phyloP scores from a whole-genome alignment of 1,140 invertebrate species.

The Heliconius congener region DNA sequence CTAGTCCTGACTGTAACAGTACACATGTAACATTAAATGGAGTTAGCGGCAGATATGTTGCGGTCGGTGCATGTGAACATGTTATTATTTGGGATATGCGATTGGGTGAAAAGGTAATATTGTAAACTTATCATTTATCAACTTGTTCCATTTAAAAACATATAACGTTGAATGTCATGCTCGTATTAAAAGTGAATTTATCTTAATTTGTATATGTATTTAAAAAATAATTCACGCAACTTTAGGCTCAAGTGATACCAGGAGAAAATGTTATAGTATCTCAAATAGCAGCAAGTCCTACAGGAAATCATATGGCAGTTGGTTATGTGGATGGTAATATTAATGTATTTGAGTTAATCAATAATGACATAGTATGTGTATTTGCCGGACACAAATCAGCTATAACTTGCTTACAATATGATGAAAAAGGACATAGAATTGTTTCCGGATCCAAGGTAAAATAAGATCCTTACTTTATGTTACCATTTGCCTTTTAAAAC shows the following conservation, averaged over 20 bases:
- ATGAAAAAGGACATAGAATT: constrained; percentile 89
- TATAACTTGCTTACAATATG: constrained; percentile 92
- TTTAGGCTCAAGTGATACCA: constrained; percentile 86
- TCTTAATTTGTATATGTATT: neutral
- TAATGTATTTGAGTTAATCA: constrained; percentile 89
- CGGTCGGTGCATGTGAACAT: constrained; percentile 95
- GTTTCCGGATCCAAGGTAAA: constrained; percentile 93
- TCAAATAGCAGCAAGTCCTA: constrained; percentile 86
- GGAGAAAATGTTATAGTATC: constrained; percentile 91
- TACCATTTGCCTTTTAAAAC: no score
- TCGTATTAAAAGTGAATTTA: neutral
- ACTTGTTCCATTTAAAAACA: neutral
- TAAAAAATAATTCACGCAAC: neutral
- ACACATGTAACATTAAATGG: constrained; percentile 89
- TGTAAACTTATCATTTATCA: neutral
- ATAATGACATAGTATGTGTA: constrained; percentile 87
- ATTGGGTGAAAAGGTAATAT: constrained; percentile 91
- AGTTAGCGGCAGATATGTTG: constrained; percentile 91
- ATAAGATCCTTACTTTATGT: neutral
- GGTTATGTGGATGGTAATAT: constrained; percentile 96
- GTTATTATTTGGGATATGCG: constrained; percentile 96
- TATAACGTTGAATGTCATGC: neutral
- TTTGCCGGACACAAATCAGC: constrained; percentile 95
- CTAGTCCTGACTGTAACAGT: constrained; percentile 89
- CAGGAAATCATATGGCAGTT: constrained; percentile 90